Evolutionary conservation across 2,797 vertebrate genomes (phyloP).

Genomic region (Euphonia xanthogaster): DNA sequence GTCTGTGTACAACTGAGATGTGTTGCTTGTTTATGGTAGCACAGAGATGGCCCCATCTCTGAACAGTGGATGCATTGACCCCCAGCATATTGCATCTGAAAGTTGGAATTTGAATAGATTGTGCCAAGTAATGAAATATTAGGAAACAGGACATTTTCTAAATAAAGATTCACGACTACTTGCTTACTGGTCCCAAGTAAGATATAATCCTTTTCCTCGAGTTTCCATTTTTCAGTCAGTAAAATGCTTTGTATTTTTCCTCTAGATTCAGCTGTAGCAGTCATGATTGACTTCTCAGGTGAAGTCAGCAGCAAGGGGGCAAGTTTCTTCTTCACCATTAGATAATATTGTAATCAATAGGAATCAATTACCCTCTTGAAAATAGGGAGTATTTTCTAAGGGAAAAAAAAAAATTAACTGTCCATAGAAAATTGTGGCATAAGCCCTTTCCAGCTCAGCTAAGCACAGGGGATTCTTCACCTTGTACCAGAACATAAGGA

Average conservation of each 20-base stretch:
- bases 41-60: background rate
- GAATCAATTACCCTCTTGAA: background rate
- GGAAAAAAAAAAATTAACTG: background rate
- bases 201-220: background rate
- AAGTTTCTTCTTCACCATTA: background rate
- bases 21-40: background rate
- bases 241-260: background rate
- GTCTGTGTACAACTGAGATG: background rate
- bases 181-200: background rate
- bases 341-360: background rate
- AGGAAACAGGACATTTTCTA: background rate
- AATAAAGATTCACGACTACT: background rate
- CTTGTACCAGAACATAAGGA: constrained; percentile 11
- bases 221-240: background rate
- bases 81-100: background rate
- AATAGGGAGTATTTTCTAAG: background rate
- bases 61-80: background rate
- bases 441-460: constrained; percentile 56
- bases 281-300: constrained; percentile 2
- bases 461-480: constrained; percentile 29
- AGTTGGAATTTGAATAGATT: background rate
- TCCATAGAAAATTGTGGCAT: constrained; percentile 2
- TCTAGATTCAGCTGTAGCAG: background rate
- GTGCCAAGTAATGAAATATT: background rate
- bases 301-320: background rate